Evolutionary conservation across 2,797 vertebrate species (phyloP).

Genomic region (Acanthurus lineatus): DNA sequence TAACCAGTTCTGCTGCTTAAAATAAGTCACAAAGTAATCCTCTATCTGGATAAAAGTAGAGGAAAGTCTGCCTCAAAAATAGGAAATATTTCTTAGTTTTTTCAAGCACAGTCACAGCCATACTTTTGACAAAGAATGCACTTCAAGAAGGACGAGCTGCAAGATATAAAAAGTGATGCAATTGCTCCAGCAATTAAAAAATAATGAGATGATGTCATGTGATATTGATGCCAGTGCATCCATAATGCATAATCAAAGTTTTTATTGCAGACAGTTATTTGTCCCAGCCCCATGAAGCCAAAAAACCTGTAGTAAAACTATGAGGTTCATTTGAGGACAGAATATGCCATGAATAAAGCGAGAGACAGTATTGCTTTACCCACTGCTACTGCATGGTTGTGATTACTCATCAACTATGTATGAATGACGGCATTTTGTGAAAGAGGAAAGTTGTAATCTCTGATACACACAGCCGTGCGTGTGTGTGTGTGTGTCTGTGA

Average conservation of each 20-base stretch:
- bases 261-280: not conserved
- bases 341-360: slow-evolving; percentile 31
- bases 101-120: too few relatives aligned
- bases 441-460: slow-evolving; percentile 63
- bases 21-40: too few relatives aligned
- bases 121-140: too few relatives aligned
- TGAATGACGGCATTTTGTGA: slow-evolving; percentile 63
- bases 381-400: slow-evolving; percentile 37
- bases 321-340: slow-evolving; percentile 27
- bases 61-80: too few relatives aligned
- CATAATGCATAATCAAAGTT: not conserved
- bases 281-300: not conserved
- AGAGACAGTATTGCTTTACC: slow-evolving; percentile 26
- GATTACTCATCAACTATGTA: slow-evolving; percentile 65
- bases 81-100: too few relatives aligned
- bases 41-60: too few relatives aligned
- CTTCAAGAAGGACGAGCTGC: not conserved
- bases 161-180: not conserved
- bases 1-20: too few relatives aligned
- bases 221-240: not conserved
- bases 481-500: not conserved
- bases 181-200: not conserved
- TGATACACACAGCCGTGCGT: slow-evolving; percentile 45
- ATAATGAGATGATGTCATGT: not conserved
- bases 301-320: not conserved